These are phyloP conservation scores for Ceramica pisi DNA, from an alignment of 2,888 invertebrate genomes.

Conservation along the genomic window DNA sequence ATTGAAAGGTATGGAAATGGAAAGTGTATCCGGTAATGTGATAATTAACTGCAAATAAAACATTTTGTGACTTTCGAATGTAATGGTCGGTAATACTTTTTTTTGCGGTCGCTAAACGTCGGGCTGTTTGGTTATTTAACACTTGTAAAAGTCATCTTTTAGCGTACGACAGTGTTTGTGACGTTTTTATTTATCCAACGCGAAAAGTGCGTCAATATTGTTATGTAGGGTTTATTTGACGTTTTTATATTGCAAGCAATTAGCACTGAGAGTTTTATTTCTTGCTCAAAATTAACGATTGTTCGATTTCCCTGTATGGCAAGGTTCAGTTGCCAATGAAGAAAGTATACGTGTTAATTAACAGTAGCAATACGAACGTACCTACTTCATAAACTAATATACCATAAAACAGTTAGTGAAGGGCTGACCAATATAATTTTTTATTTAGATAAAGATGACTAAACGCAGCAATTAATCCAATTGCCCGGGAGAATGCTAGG, in stretches of 20 bases:
- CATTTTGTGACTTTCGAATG: slow-evolving; percentile 80
- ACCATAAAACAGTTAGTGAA: slow-evolving; percentile 19
- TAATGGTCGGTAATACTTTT: slow-evolving; percentile 70
- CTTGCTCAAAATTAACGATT: neutral
- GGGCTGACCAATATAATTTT: slow-evolving; percentile 31
- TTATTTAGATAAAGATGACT: slow-evolving; percentile 34
- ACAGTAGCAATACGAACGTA: neutral
- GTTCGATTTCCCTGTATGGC: neutral
- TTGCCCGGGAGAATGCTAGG: slow-evolving; percentile 19
- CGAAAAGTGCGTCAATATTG: slow-evolving; percentile 8
- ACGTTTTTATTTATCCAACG: neutral
- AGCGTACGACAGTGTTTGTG: slow-evolving; percentile 7
- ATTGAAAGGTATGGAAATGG: slow-evolving; percentile 75
- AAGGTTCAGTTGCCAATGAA: neutral
- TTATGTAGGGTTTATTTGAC: neutral
- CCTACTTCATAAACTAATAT: neutral
- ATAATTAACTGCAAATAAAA: slow-evolving; percentile 80
- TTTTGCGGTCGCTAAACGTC: slow-evolving; percentile 51
- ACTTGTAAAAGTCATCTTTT: slow-evolving; percentile 43
- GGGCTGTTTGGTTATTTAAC: slow-evolving; percentile 46
- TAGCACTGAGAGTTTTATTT: slow-evolving; percentile 9
- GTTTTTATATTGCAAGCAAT: slow-evolving; percentile 17
- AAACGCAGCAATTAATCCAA: slow-evolving; percentile 23
- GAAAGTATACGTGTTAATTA: slow-evolving; percentile 3
- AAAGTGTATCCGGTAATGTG: slow-evolving; percentile 81